Base-by-base conservation (phyloP, 2,888 invertebrate species). In the Drosophila tripunctata region DNA sequence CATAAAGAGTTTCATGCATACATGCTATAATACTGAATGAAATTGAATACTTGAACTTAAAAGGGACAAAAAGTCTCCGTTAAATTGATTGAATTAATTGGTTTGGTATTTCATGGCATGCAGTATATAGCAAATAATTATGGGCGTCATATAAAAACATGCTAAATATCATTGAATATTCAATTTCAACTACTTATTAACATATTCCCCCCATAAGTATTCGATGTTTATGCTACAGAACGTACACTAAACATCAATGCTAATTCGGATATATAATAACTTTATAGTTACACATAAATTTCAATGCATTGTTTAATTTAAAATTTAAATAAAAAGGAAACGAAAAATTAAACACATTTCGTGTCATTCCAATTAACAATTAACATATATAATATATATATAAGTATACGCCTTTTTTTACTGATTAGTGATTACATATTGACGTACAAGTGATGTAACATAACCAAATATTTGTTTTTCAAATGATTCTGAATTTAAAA, bases 141-240 rank as follows among this genome's bases (percentile, higher is more conserved):
- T n/a, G 19, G 8, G 19, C 17, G 7, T 31, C 4, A 45, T 31
- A 35, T 6, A 27, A 40, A 3, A 31, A 8, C 67, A 75, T 69
- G 61, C 69, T 43, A 30, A 71, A 67, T 56, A 68, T 89, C 87
- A 89, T 88, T 89, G 82, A 89, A 89, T 89, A 89, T 89, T 87
- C 79, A 88, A 89, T 83, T 65, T 75, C 57, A 82, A 76, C 88
- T 88, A 90, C 21, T 36, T 51, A 41, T 75, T 52, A 82, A 87
- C 79, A 84, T 79, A 86, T 71, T 74, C 73, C 75, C 84, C 81
- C 40, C 50, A 67, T 47, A 79, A 73, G 66, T 78, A 78, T 55
- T 81, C 68, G 67, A 50, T 50, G 12, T 50, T 80, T 75, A 75
- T 67, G 68, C 52, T 43, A 45, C 33, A 30, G 19, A 45, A 36